Evolutionary conservation across 2,888 invertebrate genomes (phyloP).

Genomic region (Eugnorisma glareosa): DNA sequence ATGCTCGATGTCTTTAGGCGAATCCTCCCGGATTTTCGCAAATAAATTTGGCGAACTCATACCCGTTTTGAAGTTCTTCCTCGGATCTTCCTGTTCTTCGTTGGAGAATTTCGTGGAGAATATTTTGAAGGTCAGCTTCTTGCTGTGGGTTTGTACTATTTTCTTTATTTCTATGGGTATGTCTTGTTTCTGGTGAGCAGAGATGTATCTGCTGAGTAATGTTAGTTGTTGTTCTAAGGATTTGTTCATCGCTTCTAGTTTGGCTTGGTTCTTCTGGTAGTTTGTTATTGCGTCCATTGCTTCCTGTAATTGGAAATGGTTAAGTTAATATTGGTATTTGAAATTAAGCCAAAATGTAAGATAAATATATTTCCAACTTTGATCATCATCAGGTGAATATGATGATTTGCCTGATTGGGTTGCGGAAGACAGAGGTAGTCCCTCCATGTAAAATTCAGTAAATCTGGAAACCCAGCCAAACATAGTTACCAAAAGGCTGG

Average conservation of each 20-base stretch:
- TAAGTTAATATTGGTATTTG: too few species aligned
- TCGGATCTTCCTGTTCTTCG: constrained; percentile 83
- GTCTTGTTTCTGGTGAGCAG: constrained; percentile 92
- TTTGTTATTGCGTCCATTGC: constrained; percentile 92
- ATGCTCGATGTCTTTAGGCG: constrained; percentile 73
- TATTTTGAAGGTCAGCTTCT: constrained; percentile 84
- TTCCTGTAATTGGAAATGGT: constrained; percentile 85
- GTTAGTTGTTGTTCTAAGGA: constrained; percentile 94
- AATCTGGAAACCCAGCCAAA: too few species aligned
- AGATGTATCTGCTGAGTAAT: constrained; percentile 93
- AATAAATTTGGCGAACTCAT: constrained; percentile 86
- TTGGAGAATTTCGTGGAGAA: constrained; percentile 82
- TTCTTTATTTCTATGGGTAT: constrained; percentile 94
- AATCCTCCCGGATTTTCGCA: constrained; percentile 81
- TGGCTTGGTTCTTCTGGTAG: constrained; percentile 91
- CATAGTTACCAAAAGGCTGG: too few species aligned
- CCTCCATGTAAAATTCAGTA: too few species aligned
- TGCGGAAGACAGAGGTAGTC: too few species aligned
- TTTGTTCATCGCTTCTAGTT: constrained; percentile 93
- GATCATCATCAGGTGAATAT: too few species aligned
- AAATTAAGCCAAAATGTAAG: too few species aligned
- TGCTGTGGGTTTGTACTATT: constrained; percentile 92
- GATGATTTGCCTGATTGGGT: too few species aligned
- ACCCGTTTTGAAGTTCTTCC: constrained; percentile 81
- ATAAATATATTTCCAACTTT: too few species aligned